Conservation (phyloP, 1,140 invertebrate genomes). For the Lamellibrachia luymesi region DNA sequence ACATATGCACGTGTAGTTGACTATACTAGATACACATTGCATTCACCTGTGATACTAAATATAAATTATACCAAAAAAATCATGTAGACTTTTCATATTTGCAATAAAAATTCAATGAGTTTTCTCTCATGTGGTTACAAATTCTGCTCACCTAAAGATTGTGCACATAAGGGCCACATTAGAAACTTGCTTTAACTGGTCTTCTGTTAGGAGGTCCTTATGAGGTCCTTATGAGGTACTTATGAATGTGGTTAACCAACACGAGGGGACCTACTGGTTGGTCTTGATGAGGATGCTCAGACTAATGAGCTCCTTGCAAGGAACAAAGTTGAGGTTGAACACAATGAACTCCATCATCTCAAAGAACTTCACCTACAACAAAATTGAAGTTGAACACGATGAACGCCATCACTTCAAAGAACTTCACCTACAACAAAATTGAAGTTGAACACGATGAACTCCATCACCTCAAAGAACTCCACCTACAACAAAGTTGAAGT, state of each 20-base stretch:
- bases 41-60: background rate
- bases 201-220: background rate
- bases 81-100: background rate
- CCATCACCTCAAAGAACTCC: constrained; percentile 92
- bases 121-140: too few relatives aligned
- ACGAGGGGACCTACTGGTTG: constrained; percentile 54
- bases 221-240: background rate
- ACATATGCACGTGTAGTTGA: background rate
- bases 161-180: background rate
- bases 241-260: background rate
- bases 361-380: constrained; percentile 83
- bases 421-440: constrained; percentile 98
- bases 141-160: background rate
- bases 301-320: constrained; percentile 97
- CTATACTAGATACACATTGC: background rate
- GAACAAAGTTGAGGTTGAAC: constrained; percentile 96
- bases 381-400: constrained; percentile 3
- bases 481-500: constrained; percentile 91
- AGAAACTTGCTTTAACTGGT: background rate
- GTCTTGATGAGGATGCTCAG: constrained; percentile 88
- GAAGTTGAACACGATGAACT: constrained; percentile 94
- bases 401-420: background rate
- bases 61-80: background rate
- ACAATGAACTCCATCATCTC: constrained; percentile 94
- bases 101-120: background rate